Base-by-base conservation (phyloP, 1,140 invertebrate species). In the Drosophila pseudoananassae region DNA sequence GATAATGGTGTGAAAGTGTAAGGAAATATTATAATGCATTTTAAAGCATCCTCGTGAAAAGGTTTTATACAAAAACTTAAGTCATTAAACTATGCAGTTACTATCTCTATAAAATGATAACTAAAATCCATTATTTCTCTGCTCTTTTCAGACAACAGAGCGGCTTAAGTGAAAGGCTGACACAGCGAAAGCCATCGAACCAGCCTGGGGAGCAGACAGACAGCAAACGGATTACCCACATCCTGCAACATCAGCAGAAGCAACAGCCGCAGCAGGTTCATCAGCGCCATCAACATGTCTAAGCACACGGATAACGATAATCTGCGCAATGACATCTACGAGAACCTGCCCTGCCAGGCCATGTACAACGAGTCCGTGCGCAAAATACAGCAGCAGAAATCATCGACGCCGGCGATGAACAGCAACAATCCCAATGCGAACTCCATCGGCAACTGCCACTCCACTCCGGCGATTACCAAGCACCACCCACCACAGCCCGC, bases 361-460 rank as follows among this genome's bases (percentile, higher is more conserved):
- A 91, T 91, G 90, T 91, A 88, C 74, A 91, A 91, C 74, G 90
- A 91, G 31, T 91, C 90, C 5, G 90, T 91, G 53, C 90, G 89
- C 29, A 91, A 91, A 71, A 91, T 91, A 51, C 90, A 91, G 54
- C 90, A 91, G 20, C 81, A 80, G 49, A 60, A 60, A 57, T 60
- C 36, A 70, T 68, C 51, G 57, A 46, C 76, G 14, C 76, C 79
- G 36, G 36, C 66, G 25, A 36, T 60, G 43, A 81, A 66, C 50
- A 77, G 69, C 15, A 58, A 53, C 55, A 91, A 90, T 76, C 78
- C 78, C 43, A 91, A 91, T 76, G 58, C 76, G 29, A 85, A 85
- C 50, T 70, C 80, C 55, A 58, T 75, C 36, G 68, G 82, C 50
- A 90, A 90, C 40, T 76, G 73, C 49, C 83, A 89, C 40, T 66